These are phyloP conservation scores for Panthera tigris DNA, from an alignment of 2,113 vertebrate genomes.

Conservation along the genomic window DNA sequence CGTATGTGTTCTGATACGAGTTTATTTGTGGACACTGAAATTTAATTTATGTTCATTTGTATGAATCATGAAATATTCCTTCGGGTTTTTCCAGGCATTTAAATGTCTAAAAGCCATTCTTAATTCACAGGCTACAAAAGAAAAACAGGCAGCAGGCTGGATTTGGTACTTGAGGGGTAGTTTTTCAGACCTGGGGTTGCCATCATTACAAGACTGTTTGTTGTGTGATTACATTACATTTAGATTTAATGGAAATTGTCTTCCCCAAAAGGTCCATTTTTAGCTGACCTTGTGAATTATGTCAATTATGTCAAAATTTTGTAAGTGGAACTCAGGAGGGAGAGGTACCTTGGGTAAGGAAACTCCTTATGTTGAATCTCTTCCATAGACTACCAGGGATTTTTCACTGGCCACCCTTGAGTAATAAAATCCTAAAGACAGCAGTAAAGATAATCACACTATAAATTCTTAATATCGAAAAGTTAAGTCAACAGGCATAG, in stretches of 20 bases:
- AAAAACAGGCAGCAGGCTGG: not conserved
- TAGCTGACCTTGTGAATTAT: conserved; percentile 96
- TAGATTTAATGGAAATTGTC: conserved; percentile 26
- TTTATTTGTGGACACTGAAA: not conserved
- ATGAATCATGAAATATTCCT: not conserved
- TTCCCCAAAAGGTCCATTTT: conserved; percentile 91
- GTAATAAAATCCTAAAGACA: not conserved
- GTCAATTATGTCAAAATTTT: conserved; percentile 99
- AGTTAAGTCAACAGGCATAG: not conserved
- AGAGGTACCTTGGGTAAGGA: conserved; percentile 94
- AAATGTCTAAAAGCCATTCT: conserved; percentile 7
- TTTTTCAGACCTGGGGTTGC: not conserved
- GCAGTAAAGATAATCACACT: not conserved
- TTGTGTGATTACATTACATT: conserved; percentile 21
- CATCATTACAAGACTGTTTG: not conserved
- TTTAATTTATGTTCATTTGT: not conserved
- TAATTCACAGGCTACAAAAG: not conserved
- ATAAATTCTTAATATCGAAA: conserved; percentile 11
- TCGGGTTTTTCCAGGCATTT: not conserved
- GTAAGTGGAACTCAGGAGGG: conserved; percentile 96
- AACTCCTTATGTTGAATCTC: not conserved
- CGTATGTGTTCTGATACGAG: not conserved
- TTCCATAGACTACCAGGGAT: not conserved
- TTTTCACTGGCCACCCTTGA: conserved; percentile 7
- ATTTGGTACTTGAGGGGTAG: not conserved